Percentiles rank a stretch among this genome's conserved stretches.
phyloP scores from a whole-genome alignment of 2,797 vertebrate genomes.

The Poeciliopsis gracilis region DNA sequence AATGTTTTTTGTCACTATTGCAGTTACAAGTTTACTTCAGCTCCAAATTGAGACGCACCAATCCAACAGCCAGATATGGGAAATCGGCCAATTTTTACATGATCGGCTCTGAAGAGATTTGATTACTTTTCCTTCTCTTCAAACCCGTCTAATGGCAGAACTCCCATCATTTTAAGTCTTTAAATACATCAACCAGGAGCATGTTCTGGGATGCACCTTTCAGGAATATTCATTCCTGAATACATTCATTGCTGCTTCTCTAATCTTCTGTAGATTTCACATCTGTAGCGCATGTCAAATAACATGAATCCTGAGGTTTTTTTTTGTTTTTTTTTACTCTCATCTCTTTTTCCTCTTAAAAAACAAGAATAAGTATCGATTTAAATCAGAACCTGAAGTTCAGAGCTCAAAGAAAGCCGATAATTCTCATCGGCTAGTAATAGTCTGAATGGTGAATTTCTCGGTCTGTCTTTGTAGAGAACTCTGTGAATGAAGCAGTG shows the following conservation, averaged over 20 bases:
- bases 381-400: neutral
- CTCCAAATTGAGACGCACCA: neutral
- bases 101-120: neutral
- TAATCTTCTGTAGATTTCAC: neutral
- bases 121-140: neutral
- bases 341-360: neutral
- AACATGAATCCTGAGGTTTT: neutral
- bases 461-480: constrained; percentile 10
- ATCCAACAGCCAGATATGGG: neutral
- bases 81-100: neutral
- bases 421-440: neutral
- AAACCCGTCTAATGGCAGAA: neutral
- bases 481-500: constrained; percentile 15
- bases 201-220: neutral
- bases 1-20: neutral
- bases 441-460: neutral
- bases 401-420: neutral
- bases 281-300: neutral
- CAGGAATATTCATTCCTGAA: neutral
- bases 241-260: neutral
- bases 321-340: too few relatives aligned
- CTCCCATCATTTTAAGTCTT: neutral
- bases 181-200: neutral
- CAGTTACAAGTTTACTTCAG: neutral
- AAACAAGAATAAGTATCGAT: neutral